These are phyloP conservation scores for Lepidostoma basale DNA, from an alignment of 1,140 invertebrate species.

Conservation along the genomic window DNA sequence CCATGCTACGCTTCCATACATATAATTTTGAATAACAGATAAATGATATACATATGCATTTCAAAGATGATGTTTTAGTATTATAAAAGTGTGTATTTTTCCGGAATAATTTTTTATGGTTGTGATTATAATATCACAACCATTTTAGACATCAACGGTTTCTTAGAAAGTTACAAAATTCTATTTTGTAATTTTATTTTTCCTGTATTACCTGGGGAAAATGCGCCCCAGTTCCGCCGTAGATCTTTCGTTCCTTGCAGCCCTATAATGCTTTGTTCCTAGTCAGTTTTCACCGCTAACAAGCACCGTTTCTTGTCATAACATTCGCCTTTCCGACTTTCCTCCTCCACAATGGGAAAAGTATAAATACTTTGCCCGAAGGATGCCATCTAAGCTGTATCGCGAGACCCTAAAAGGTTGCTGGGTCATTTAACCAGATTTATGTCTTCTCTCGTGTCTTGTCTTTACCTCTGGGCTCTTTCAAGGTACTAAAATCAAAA, in stretches of 20 bases:
- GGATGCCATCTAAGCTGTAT: neutral
- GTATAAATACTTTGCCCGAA: neutral
- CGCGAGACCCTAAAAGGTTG: neutral
- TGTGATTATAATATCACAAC: too few species aligned
- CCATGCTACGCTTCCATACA: too few species aligned
- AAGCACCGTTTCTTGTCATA: slow-evolving; percentile 5
- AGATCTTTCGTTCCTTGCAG: neutral
- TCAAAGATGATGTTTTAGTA: too few species aligned
- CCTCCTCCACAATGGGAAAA: slow-evolving; percentile 1
- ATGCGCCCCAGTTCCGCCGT: too few species aligned
- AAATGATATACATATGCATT: too few species aligned
- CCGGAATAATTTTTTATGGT: too few species aligned
- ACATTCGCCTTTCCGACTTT: neutral
- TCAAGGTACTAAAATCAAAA: neutral
- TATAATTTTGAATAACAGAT: too few species aligned
- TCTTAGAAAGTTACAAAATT: too few species aligned
- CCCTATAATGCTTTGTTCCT: neutral
- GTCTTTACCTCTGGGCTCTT: neutral
- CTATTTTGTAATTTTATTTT: too few species aligned
- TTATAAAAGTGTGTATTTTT: too few species aligned
- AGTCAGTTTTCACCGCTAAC: neutral
- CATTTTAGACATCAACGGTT: too few species aligned
- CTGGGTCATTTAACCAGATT: slow-evolving; percentile 14
- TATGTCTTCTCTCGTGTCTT: neutral
- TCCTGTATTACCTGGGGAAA: too few species aligned